These are phyloP conservation scores for Melanaphis sacchari DNA, from an alignment of 1,140 invertebrate species.

Conservation along the genomic window DNA sequence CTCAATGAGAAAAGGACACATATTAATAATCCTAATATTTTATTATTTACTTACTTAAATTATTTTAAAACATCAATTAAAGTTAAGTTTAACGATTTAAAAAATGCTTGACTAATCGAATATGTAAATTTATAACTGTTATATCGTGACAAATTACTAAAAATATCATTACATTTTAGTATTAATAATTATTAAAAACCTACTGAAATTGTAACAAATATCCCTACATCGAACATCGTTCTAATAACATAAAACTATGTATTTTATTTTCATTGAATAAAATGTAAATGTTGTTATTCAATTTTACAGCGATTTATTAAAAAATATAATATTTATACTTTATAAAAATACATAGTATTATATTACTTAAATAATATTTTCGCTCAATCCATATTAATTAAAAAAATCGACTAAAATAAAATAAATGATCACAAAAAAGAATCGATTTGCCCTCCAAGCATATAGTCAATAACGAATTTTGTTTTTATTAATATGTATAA, in stretches of 20 bases:
- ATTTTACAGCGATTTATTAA: background rate
- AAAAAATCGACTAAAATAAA: background rate
- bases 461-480: slow-evolving; percentile 8
- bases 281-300: background rate
- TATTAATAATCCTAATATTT: background rate
- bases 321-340: background rate
- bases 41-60: background rate
- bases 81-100: background rate
- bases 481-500: slow-evolving; percentile 10
- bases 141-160: background rate
- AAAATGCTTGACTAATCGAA: background rate
- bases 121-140: background rate
- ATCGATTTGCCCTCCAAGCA: slow-evolving; percentile 16
- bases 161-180: background rate
- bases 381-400: no score
- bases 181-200: background rate
- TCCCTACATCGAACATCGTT: background rate
- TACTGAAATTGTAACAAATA: background rate
- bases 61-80: background rate
- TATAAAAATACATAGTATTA: background rate
- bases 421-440: background rate
- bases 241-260: background rate
- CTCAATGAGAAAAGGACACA: background rate
- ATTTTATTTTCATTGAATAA: background rate
- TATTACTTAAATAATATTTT: background rate